phyloP scores from a whole-genome alignment of 1,140 invertebrate genomes.

The Heliconius hewitsoni region DNA sequence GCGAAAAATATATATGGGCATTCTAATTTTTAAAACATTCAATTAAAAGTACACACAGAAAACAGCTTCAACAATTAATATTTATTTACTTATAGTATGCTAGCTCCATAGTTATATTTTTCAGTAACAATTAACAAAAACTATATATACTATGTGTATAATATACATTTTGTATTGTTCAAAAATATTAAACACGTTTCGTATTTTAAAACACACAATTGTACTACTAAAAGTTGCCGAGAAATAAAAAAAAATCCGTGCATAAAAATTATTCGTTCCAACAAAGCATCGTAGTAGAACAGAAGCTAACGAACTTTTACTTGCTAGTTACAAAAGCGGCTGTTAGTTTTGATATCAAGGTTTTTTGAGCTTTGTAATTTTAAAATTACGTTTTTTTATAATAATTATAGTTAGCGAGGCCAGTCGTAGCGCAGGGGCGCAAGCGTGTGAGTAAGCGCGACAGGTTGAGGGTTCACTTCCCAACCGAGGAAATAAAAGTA shows the following conservation, averaged over 20 bases:
- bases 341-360: constrained; percentile 1
- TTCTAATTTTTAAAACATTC: background rate
- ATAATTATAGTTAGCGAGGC: background rate
- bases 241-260: background rate
- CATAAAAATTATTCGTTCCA: background rate
- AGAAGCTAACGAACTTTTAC: constrained; percentile 5
- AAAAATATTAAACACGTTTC: background rate
- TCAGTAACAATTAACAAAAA: too few species aligned
- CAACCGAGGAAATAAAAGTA: too few species aligned
- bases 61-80: background rate
- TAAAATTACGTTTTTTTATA: background rate
- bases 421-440: too few species aligned
- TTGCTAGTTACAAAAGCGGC: constrained; percentile 8
- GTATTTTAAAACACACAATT: background rate
- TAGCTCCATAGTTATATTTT: too few species aligned
- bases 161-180: background rate
- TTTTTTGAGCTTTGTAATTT: background rate
- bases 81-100: too few species aligned
- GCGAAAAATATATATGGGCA: too few species aligned
- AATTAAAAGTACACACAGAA: background rate
- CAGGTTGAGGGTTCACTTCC: too few species aligned
- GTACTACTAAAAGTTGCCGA: background rate
- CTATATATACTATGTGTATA: too few species aligned
- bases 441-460: too few species aligned
- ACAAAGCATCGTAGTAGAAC: background rate